phyloP scores from a whole-genome alignment of 2,113 vertebrate species.

The Dolichallabes microphthalmus region DNA sequence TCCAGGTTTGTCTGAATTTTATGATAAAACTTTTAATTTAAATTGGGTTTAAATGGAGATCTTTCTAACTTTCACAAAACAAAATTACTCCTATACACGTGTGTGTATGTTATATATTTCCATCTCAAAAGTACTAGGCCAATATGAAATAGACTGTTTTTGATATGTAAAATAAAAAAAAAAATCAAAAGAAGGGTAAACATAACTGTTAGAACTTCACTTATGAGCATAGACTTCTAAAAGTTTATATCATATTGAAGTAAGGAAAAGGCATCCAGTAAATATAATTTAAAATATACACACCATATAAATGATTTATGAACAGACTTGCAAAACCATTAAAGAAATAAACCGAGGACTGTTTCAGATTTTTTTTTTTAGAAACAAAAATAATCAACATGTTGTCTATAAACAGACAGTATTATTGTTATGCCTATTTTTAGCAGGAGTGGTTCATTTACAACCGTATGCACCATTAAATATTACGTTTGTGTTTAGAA shows the following conservation, averaged over 20 bases:
- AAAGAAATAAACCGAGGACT: neutral
- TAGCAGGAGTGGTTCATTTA: neutral
- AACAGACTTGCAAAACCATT: neutral
- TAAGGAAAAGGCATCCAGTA: neutral
- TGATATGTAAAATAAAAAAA: neutral
- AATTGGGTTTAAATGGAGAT: neutral
- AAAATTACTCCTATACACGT: neutral
- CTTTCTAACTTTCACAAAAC: neutral
- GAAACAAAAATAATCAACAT: neutral
- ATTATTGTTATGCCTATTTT: neutral
- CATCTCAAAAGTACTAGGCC: neutral
- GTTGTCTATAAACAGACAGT: neutral
- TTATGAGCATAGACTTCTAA: neutral
- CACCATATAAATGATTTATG: neutral
- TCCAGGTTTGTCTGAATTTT: neutral
- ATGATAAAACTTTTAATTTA: too few species aligned
- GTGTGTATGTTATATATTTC: too few species aligned
- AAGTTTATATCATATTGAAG: neutral
- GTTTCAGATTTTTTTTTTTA: neutral
- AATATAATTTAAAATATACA: neutral
- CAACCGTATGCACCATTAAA: neutral
- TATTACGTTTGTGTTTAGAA: too few species aligned
- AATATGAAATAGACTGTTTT: neutral
- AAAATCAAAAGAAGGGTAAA: neutral
- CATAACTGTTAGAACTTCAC: neutral